Evolutionary conservation across 2,888 invertebrate species (phyloP), one percentile per base, ranked within the genome.

Genomic region (Andrena bucephala): DNA sequence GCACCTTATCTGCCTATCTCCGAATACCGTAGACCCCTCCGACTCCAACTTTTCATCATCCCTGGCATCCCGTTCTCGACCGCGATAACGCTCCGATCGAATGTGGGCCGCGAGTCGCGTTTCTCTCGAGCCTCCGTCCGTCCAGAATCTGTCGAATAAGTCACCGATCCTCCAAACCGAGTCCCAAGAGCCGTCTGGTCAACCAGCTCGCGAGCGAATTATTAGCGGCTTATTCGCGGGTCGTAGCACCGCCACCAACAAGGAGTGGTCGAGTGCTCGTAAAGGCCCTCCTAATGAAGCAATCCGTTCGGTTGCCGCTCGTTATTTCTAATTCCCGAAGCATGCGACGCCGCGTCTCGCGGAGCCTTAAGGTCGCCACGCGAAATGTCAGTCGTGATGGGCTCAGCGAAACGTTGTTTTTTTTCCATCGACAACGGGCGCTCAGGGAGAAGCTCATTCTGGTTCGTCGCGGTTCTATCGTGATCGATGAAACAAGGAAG

Each of bases 261-360:
- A 75, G 74, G 72, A 72, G 73, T 74, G 73, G 73, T 57, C 59
- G 24, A 20, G 57, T 24, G 73, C 57, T 66, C 75, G 68, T 68
- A 75, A 75, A 75, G 68, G 62, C 29, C 42, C 54, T 10, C 52
- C 60, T 70, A 69, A 70, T 42, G 63, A 70, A 71, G 77, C 63
- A 42, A 70, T 52, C 50, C n/a, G 31, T 60, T 62, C 33, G 42
- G 60, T 59, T 33, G 31, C 62, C 57, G 65, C 36, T 66, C 50
- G 66, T 59, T 42, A 57, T 54, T 48, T 54, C 31, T 36, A 67
- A 24, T 74, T 74, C 48, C 57, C 63, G 71, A 63, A 52, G 54
- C 69, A 69, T 50, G 81, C 59, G 66, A n/a, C 59, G 36, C 59
- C 59, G 66, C 8, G 60, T 70, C 63, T 69, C 69, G 69, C 60